Evolutionary conservation across 2,113 vertebrate species (phyloP), one percentile per base, ranked within the genome.

Genomic region (Progne subis): DNA sequence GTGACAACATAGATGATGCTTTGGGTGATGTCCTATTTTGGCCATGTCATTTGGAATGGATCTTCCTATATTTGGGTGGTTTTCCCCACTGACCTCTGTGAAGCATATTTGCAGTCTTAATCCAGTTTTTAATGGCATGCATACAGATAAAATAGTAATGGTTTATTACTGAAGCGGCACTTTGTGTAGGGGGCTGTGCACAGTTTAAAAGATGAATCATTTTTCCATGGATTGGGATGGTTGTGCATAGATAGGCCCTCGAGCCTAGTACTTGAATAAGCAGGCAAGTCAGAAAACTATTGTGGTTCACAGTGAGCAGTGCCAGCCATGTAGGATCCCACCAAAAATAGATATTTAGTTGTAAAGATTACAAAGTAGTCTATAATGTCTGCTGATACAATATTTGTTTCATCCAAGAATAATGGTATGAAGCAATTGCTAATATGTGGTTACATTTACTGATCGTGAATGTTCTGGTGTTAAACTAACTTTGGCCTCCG

Each of bases 381-480:
- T 60, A 0, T 52, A 37, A 11, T 43, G 41, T 44, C 19, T 76
- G 60, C 31, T 47, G 59, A 28, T 72, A 25, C 3, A 56, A 8
- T 81, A 32, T 41, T 78, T 86, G 72, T 89, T 92, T 82, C 76
- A 52, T 87, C 78, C n/a, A 92, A 76, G 41, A 67, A 17, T 81
- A 78, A 70, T 86, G 77, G 55, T 67, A 79, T 79, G 41, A 81
- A 94, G 69, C 49, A 85, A 26, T 61, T 77, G 14, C 75, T 93
- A 74, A 79, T 60, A 50, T 29, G 41, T 29, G 53, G 50, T 83
- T 93, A 47, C 46, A 46, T 74, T 96, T 91, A 76, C 47, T 82
- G 37, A 64, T 88, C 86, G 82, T 92, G 81, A 97, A 93, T 37
- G 31, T 57, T 70, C 32, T 88, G 53, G 18, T 86, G 65, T 83